Evolutionary conservation across 30 jellyfish, hydroid and myxozoan genomes (phyloP).

Genomic region (Cassiopea andromeda): DNA sequence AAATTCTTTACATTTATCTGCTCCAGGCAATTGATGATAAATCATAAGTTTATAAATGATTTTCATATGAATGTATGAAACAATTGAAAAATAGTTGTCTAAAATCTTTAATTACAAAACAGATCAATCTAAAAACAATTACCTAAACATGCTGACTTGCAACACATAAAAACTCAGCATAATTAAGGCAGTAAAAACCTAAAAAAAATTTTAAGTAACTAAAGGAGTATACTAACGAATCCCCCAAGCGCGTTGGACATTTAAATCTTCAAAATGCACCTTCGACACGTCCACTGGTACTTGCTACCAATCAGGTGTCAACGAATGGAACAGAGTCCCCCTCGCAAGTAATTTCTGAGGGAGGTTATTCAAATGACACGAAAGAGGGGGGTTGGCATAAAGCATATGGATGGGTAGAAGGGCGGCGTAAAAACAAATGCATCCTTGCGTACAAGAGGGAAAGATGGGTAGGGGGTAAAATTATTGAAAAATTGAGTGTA

Average conservation of each 20-base stretch:
- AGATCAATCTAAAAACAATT: neutral
- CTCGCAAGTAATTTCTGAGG: too few relatives aligned
- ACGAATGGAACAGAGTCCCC: too few relatives aligned
- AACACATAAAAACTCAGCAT: neutral
- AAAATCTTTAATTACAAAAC: neutral
- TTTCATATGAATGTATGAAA: neutral
- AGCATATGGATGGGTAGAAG: too few relatives aligned
- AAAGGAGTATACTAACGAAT: neutral
- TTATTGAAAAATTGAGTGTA: too few relatives aligned
- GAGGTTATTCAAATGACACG: too few relatives aligned
- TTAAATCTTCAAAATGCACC: too few relatives aligned
- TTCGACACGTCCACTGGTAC: too few relatives aligned
- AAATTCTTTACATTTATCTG: neutral
- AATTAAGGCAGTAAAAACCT: neutral
- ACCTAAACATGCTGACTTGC: neutral
- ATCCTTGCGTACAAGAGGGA: too few relatives aligned
- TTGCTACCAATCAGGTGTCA: too few relatives aligned
- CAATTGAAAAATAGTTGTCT: neutral
- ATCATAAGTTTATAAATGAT: neutral
- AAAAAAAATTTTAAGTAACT: neutral
- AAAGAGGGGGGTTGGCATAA: too few relatives aligned
- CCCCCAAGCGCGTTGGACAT: neutral
- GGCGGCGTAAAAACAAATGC: too few relatives aligned
- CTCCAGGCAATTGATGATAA: slow-evolving; percentile 36
- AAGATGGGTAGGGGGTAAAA: too few relatives aligned